Conservation (phyloP, 2,113 vertebrate genomes). For the Phrynocephalus versicolor region DNA sequence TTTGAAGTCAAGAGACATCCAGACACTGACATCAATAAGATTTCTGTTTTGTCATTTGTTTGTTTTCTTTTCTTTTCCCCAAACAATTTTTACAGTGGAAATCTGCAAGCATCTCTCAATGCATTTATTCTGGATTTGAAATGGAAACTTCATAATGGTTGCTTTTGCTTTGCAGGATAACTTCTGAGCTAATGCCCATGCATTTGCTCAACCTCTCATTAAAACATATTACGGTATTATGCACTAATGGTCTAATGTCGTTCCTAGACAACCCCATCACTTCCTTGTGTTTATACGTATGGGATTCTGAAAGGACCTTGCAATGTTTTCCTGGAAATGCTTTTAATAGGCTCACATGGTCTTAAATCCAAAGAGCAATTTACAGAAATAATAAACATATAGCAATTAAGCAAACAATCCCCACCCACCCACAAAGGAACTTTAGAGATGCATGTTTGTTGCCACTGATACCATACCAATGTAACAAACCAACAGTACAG, state of each 20-base stretch:
- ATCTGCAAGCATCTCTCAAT: background rate
- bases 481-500: background rate
- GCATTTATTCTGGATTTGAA: conserved; percentile 16
- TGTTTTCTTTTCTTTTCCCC: too few relatives aligned
- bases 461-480: background rate
- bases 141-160: conserved; percentile 16
- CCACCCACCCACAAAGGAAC: background rate
- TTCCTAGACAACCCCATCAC: conserved; percentile 17
- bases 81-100: background rate
- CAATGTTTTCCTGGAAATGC: conserved; percentile 21
- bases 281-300: conserved; percentile 19
- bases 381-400: background rate
- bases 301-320: background rate
- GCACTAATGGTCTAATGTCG: conserved; percentile 24
- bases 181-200: conserved; percentile 2
- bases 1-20: background rate
- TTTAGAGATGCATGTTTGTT: too few relatives aligned
- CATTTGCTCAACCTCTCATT: conserved; percentile 22
- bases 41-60: background rate
- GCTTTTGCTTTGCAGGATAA: conserved; percentile 14
- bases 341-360: background rate
- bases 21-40: background rate
- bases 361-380: conserved; percentile 4
- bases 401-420: background rate
- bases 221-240: conserved; percentile 27